Evolutionary conservation across 2,113 vertebrate species (phyloP), one percentile per base, ranked within the genome.

Genomic region (Electrona antarctica): DNA sequence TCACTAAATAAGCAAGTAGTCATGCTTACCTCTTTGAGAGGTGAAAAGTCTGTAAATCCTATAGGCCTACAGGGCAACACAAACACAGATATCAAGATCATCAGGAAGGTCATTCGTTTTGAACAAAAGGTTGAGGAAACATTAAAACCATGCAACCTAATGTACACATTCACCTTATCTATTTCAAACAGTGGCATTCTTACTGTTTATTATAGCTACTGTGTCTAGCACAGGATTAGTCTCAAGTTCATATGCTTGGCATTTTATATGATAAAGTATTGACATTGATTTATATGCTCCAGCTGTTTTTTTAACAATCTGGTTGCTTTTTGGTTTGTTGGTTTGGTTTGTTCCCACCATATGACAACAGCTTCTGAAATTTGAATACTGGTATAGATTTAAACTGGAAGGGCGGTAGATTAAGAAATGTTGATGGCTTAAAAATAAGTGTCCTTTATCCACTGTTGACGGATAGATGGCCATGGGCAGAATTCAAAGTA

Each of bases 51-150:
- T 49, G 21, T 66, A 64, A 76, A 7, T 21, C 64, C 7, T 63
- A 74, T 59, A 59, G 28, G 71, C 64, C 73, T 58, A 7, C 33
- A 29, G 11, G 41, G 57, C 67, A 75, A 71, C 76, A 57, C 69
- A 79, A 83, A 79, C 57, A 76, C 74, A 75, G 74, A 80, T 76
- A 70, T 45, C 78, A 78, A 86, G 78, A 71, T 76, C 71, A 73
- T 78, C 71, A 80, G 66, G 73, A 82, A 84, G 81, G 76, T 85
- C 54, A 73, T 52, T 72, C 21, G 48, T 13, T 58, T n/a, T 28
- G 51, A 59, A 65, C 72, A 82, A 86, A 41, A 79, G 77, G 56
- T 67, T 79, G 60, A 41, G 64, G 46, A 78, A 57, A 84, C 64
- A 66, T 67, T 49, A 28, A 21, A 66, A 8, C 58, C 67, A 54